Base-by-base conservation (phyloP, 2,797 vertebrate genomes). In the Coregonus ussuriensis region DNA sequence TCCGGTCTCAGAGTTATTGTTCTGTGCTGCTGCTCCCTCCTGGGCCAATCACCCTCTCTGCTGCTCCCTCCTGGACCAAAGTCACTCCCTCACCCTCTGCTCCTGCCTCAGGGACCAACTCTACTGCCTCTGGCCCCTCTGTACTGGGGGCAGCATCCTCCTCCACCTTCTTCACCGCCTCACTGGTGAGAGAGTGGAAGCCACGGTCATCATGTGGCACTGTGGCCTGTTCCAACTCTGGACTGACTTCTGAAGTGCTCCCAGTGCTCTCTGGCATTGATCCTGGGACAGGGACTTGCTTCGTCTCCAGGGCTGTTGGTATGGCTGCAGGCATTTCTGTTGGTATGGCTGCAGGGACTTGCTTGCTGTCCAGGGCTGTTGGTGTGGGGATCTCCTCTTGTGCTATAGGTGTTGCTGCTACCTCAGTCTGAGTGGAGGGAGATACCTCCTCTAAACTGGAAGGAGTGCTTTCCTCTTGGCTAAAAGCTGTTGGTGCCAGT, bases 1-100 rank as follows among this genome's bases (percentile, higher is more conserved):
- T 3, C 88, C 91, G 0, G 80, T 90, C 90, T 95, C 92, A 78
- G 84, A 90, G 89, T 96, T 93, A 18, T 78, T 88, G 79, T 74
- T 85, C 74, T 59, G 59, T 51, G 67, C 72, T 4, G 41, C 74
- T 0, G 81, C 79, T 21, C 69, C 4, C 3, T 33, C 59, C 4
- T 79, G 41, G 37, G 6, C 37, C 37, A 37, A 6, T 37, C 37
- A 37, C 6, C 6, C 6, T 1, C 37, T 37, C 37, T 37, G 37
- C 79, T 7, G 84, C 83, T 18, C 72, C 73, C 4, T 74, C 82
- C 71, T 83, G 78, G n/a, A 78, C 74, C 0, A 2, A 33, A 59
- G 79, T 72, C 0, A 35, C 5, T 14, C 14, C 67, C 2, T 74
- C 74, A 0, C 79, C 81, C 31, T 70, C 4, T 1, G 37, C 56